Base-by-base conservation (phyloP, 2,113 vertebrate genomes). In the Ophthalmolycus amberensis region DNA sequence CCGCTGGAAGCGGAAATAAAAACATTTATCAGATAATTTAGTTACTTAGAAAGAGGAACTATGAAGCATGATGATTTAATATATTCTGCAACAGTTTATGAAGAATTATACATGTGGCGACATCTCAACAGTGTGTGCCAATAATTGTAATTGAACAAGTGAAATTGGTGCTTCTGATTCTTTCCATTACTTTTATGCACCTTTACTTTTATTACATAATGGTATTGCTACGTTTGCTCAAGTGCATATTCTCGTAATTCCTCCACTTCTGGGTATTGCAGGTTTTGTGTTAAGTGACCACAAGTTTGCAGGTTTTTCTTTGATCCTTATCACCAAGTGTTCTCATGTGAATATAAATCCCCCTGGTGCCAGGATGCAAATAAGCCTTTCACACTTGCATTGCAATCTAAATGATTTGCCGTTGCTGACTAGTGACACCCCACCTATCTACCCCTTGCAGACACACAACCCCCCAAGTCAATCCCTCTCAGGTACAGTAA, bases 361-460 rank as follows among this genome's bases (percentile, higher is more conserved):
- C 54, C 22, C 7, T 4, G 20, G 25, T 73, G 9, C 38, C 22
- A 25, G 56, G 59, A 79, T 83, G 87, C 70, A 34, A 88, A 75
- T 42, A 20, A 52, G 20, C 18, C 32, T 46, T 67, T 83, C 42
- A 71, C 50, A 70, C 54, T 20, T 42, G 37, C 78, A 75, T 80
- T 85, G 54, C 5, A 15, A 42, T 77, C 27, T 50, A 58, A 83
- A 80, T 69, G 10, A 15, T 27, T 38, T 75, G 25, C 4, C 2
- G 46, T 22, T 52, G 18, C 16, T 52, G 16, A 8, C 60, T 15
- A 8, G 16, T 46, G 11, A 74, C 68, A 22, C 66, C 12, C 8
- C 34, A 60, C 6, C n/a, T 4, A 14, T 40, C 9, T 40, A 25
- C 5, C 25, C 22, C 67, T 25, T 2, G n/a, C 18, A 50, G 40